phyloP scores from a whole-genome alignment of 2,113 vertebrate genomes.

The Grantiella picta region DNA sequence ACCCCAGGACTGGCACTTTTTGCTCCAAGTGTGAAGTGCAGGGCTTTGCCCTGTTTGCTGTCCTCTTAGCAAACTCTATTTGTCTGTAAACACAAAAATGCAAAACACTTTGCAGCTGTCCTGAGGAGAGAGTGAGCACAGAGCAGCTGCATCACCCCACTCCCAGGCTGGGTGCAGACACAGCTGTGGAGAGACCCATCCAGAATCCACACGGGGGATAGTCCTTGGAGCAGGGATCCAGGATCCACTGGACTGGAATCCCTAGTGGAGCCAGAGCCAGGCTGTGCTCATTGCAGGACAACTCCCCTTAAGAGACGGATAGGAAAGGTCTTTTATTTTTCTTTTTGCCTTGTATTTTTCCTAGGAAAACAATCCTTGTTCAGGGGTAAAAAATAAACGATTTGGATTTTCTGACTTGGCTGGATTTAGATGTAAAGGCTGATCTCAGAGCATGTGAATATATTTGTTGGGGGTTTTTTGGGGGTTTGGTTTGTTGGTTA shows the following conservation, averaged over 20 bases:
- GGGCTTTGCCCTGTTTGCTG: background rate
- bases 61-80: background rate
- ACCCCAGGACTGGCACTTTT: background rate
- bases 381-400: background rate
- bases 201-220: background rate
- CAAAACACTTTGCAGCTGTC: background rate
- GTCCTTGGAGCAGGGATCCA: background rate
- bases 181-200: background rate
- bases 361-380: background rate
- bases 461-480: too few relatives aligned
- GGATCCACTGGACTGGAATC: background rate
- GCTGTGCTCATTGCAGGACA: background rate
- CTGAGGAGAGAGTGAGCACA: background rate
- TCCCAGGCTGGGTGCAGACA: background rate
- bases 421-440: background rate
- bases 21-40: background rate
- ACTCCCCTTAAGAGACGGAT: background rate
- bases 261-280: accelerated
- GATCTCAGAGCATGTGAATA: background rate
- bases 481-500: background rate
- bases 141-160: background rate
- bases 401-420: background rate
- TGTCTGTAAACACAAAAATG: background rate
- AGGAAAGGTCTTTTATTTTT: background rate
- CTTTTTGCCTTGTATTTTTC: background rate